These are phyloP conservation scores for Phymastichus coffea DNA, from an alignment of 1,140 invertebrate genomes.

Conservation along the genomic window DNA sequence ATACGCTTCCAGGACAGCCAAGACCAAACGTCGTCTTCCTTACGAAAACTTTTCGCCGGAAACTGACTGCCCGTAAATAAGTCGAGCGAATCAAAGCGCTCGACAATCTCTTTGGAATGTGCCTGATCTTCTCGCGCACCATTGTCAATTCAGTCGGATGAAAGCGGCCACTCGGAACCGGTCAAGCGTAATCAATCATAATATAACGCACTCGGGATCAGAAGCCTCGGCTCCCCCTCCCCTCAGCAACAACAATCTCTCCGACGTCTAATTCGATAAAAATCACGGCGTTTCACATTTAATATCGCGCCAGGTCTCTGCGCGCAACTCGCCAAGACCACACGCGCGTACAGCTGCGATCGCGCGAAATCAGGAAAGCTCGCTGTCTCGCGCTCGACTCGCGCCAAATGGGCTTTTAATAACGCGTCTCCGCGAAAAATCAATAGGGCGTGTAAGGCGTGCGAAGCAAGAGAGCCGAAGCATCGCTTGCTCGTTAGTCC, in stretches of 20 bases:
- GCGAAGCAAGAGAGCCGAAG: constrained; percentile 16
- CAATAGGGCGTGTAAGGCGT: constrained; percentile 31
- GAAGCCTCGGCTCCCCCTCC: too few relatives aligned
- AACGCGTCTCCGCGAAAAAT: constrained; percentile 39
- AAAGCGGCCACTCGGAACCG: too few relatives aligned
- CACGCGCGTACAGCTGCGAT: not conserved
- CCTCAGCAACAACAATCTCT: not conserved
- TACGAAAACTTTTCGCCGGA: too few relatives aligned
- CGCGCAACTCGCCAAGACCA: not conserved
- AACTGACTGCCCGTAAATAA: too few relatives aligned
- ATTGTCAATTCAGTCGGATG: not conserved
- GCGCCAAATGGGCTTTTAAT: constrained; percentile 44
- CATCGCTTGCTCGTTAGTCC: constrained; percentile 16
- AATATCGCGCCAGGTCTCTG: constrained; percentile 9
- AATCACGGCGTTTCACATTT: not conserved
- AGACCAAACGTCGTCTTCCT: too few relatives aligned
- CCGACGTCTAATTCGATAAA: not conserved
- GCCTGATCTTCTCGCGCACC: not conserved
- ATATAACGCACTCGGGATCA: too few relatives aligned
- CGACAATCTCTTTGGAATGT: too few relatives aligned
- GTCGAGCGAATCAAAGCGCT: too few relatives aligned
- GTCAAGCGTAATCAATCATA: not conserved
- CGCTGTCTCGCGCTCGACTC: not conserved
- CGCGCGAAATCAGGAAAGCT: not conserved
- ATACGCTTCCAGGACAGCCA: too few relatives aligned